Percentiles rank a stretch among this genome's conserved stretches.
Evolutionary conservation across 2,888 invertebrate genomes (phyloP).

Genomic region (Cataglyphis albicans): DNA sequence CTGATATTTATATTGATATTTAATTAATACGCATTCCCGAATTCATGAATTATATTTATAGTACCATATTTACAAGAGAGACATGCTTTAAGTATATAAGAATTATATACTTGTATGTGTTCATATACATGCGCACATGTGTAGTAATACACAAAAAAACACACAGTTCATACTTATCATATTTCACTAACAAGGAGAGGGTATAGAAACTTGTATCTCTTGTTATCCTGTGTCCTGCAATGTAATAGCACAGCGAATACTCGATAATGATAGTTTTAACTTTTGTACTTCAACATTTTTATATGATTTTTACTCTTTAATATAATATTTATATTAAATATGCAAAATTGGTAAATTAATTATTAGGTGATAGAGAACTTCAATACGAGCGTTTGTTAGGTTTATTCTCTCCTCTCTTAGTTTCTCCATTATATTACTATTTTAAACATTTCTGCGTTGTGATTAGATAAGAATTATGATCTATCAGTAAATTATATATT

Average conservation of each 20-base stretch:
- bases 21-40: slow-evolving; percentile 34
- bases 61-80: neutral
- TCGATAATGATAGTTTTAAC: slow-evolving; percentile 1
- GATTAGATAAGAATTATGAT: slow-evolving; percentile 51
- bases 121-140: slow-evolving; percentile 23
- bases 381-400: slow-evolving; percentile 18
- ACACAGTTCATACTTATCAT: slow-evolving; percentile 4
- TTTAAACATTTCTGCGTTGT: slow-evolving; percentile 46
- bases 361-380: slow-evolving; percentile 17
- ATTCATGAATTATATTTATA: slow-evolving; percentile 17
- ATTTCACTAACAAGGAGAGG: slow-evolving; percentile 17
- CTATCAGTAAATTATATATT: slow-evolving; percentile 36
- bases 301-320: slow-evolving; percentile 30
- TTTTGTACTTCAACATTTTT: slow-evolving; percentile 27
- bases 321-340: slow-evolving; percentile 9
- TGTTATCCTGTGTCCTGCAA: slow-evolving; percentile 31
- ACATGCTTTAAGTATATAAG: slow-evolving; percentile 36
- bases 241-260: slow-evolving; percentile 26
- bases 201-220: slow-evolving; percentile 6
- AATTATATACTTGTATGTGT: slow-evolving; percentile 36
- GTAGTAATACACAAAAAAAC: slow-evolving; percentile 11
- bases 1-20: slow-evolving; percentile 15
- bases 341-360: slow-evolving; percentile 8
- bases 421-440: slow-evolving; percentile 20
- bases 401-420: slow-evolving; percentile 33